phyloP scores from a whole-genome alignment of 2,888 invertebrate genomes.

The Lycophotia porphyrea region DNA sequence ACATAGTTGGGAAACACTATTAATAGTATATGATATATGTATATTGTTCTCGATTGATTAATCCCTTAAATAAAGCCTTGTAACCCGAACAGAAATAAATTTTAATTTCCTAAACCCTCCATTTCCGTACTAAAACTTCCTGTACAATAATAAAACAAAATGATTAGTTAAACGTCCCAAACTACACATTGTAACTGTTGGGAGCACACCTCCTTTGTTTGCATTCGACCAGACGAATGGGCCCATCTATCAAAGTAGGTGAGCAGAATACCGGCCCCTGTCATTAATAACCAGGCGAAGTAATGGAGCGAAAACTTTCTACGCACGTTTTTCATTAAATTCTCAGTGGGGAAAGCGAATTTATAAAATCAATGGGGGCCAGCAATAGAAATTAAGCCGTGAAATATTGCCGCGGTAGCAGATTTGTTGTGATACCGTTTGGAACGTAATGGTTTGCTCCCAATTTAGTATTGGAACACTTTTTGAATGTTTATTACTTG shows the following conservation, averaged over 20 bases:
- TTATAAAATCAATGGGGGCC: slow-evolving; percentile 80
- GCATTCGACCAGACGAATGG: slow-evolving; percentile 74
- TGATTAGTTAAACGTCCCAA: slow-evolving; percentile 54
- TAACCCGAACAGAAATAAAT: slow-evolving; percentile 14
- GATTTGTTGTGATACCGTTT: slow-evolving; percentile 66
- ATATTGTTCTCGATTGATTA: background rate
- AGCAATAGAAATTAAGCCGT: slow-evolving; percentile 76
- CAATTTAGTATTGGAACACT: slow-evolving; percentile 59
- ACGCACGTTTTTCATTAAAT: slow-evolving; percentile 87
- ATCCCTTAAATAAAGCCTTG: background rate
- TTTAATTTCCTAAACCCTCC: slow-evolving; percentile 30
- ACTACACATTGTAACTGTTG: slow-evolving; percentile 53
- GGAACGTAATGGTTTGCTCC: slow-evolving; percentile 49
- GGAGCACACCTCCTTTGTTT: slow-evolving; percentile 72
- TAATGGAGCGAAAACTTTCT: slow-evolving; percentile 83
- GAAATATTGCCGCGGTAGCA: slow-evolving; percentile 64
- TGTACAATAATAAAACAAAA: slow-evolving; percentile 53
- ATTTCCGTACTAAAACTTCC: slow-evolving; percentile 41
- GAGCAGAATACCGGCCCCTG: slow-evolving; percentile 68
- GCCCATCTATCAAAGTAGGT: slow-evolving; percentile 78
- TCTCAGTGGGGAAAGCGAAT: slow-evolving; percentile 74
- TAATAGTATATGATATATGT: too few relatives aligned
- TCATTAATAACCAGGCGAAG: slow-evolving; percentile 80
- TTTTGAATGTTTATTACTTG: slow-evolving; percentile 56
- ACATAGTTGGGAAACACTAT: too few relatives aligned